A percentile compares a stretch with the other conserved stretches of the same genome.
These are phyloP conservation scores for Pseudachorutes palmiensis DNA, from an alignment of 1,140 invertebrate genomes.

Conservation along the genomic window DNA sequence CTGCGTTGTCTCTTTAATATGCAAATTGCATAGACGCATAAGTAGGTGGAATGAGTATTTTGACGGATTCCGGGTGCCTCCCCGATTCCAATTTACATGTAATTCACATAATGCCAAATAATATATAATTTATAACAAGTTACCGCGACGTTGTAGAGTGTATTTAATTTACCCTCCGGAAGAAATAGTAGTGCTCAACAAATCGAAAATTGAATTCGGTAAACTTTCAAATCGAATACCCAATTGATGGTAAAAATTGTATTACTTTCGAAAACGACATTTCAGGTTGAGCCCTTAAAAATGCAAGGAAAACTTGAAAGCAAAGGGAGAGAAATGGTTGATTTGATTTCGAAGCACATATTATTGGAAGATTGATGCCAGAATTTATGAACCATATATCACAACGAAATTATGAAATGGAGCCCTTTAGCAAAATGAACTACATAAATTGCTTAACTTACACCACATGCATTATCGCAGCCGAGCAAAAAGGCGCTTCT, in stretches of 20 bases:
- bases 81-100: not conserved
- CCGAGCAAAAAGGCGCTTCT: not conserved
- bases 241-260: not conserved
- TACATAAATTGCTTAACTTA: slow-evolving; percentile 8
- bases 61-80: not conserved
- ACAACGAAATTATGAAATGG: not conserved
- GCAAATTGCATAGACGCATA: not conserved
- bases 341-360: not conserved
- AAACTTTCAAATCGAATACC: not conserved
- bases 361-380: not conserved
- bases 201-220: not conserved
- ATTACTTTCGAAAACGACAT: not conserved
- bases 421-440: not conserved
- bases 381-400: slow-evolving; percentile 1
- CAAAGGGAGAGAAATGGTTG: not conserved
- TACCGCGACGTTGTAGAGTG: not conserved
- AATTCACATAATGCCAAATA: not conserved
- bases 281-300: not conserved
- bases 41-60: not conserved
- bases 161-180: not conserved
- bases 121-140: not conserved
- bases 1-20: not conserved
- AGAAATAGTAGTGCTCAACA: not conserved
- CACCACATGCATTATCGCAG: not conserved
- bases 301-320: not conserved